Base-by-base conservation (phyloP, 2,797 vertebrate species). In the Capromys pilorides region DNA sequence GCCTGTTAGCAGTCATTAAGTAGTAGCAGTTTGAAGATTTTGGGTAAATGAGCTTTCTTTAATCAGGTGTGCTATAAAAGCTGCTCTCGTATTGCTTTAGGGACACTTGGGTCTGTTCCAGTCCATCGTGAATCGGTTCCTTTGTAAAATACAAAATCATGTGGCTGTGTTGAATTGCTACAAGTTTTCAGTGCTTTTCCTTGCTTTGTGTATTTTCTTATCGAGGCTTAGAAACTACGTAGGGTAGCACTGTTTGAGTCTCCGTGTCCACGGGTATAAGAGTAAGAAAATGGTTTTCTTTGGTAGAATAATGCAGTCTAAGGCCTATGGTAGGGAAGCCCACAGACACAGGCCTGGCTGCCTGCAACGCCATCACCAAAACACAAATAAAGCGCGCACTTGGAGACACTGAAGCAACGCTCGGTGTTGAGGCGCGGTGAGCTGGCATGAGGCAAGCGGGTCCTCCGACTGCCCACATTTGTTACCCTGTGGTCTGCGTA, bases 11-110 rank as follows among this genome's bases (percentile, higher is more conserved):
- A 90, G 28, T 85, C 39, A 31, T 67, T 88, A 90, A 88, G 78
- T 86, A 49, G 75, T 84, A 86, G 41, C 6, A 57, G 39, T 91
- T 31, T 51, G 78, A 61, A 28, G 26, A 2, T 84, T 91, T 54
- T 51, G 36, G 85, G n/a, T 71, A 49, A 85, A 81, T 87, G 45
- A 67, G 22, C 86, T 66, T 57, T 79, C 8, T 86, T 89, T 95
- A 84, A 18, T 66, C 22, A 69, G 54, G 51, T 69, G 6, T 85
- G 16, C 66, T 28, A 49, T 75, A 36, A 79, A 28, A 19, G 28
- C 21, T 22, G 6, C 39, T 41, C 80, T 90, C 14, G 1, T 26
- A 18, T 33, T 79, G 31, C 61, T 91, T 81, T 62, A 26, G 49
- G 69, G 18, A 8, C 36, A 62, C 57, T 24, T 88, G 13, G 71